Evolutionary conservation across 2,888 invertebrate genomes (phyloP), one percentile per base, ranked within the genome.

Genomic region (Hydrotaea cyrtoneurina): DNA sequence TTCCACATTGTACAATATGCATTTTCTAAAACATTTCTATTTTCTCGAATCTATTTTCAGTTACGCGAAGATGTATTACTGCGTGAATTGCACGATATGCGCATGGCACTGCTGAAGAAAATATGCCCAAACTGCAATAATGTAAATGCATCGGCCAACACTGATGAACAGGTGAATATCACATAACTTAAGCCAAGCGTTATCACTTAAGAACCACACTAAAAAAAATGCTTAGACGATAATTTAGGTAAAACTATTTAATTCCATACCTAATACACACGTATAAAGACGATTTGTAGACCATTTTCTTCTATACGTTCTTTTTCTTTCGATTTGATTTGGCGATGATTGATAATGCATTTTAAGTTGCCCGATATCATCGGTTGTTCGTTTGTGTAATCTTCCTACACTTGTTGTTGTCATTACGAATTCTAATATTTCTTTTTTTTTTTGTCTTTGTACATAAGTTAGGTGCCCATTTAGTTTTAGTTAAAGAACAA

Each of bases 81-180:
- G 89, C 95, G 95, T 78, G 97, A 97, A 92, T 93, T 98, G 79
- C 95, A 96, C 78, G 94, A 95, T 83, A 96, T 97, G 86, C 94
- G 97, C 86, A 94, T 96, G 92, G 96, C 96, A 75, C 93, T 98
- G 86, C 93, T 95, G 87, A 92, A 91, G 78, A 92, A 92, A 87
- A 91, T 90, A 76, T 95, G 95, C 89, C 95, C 95, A 89, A 94
- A 94, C 88, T 95, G 95, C 88, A 93, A 93, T 85, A 94, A 94
- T 87, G 93, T 93, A 86, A 95, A 89, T 69, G 89, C 89, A 82
- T 88, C 89, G n/a, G 89, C 89, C 71, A 88, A 89, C 21, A 92
- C 90, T 87, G 91, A 92, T 71, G 92, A 92, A 88, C 91, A 92
- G 90, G 93, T 93, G 91, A 92, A 89, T 89, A 75, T 71, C 72